Evolutionary conservation across 2,888 invertebrate species (phyloP), one percentile per base, ranked within the genome.

Genomic region (Apotomis betuletana): DNA sequence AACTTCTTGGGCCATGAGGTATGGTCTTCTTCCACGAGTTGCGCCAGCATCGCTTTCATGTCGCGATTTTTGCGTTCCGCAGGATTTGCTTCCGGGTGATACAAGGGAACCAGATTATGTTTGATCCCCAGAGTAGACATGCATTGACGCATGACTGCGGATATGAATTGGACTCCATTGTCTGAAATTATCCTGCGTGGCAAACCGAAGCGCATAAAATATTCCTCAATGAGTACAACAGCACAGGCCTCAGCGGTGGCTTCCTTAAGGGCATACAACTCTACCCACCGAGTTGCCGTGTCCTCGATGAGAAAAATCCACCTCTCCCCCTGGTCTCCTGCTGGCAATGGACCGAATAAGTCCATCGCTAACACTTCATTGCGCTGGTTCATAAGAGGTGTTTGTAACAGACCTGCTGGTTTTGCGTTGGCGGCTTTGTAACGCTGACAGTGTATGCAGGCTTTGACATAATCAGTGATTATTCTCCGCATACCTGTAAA

Each of bases 111-210:
- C 5, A 59, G 44, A n/a, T 59, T 59, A 4, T 59, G 59, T 13
- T 44, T 44, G 5, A 44, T 15, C 59, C 15, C 59, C 10, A 15
- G 15, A 15, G 15, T 15, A 15, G 15, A 44, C 74, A 74, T 74
- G 44, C 63, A 63, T 58, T 65, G 68, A n/a, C 67, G 71, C 71
- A 74, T 74, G 0, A 58, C 69, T n/a, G 74, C 70, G 6, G 69
- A 54, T 15, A 69, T 54, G n/a, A 73, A 73, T 58, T 86, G 86
- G 0, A 78, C 68, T 0, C 86, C 87, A 13, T 87, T 88, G 55
- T 88, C 85, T 12, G 79, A 81, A 5, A 83, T 77, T 0, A 87
- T n/a, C 12, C 83, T 65, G 0, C 86, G 54, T 0, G 82, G 83
- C 3, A 80, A 36, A 0, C 85, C 86, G 73, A 80, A 86, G 13